These are phyloP conservation scores for Drosophila aff. DNA, from an alignment of 1,140 invertebrate genomes.

Conservation along the genomic window DNA sequence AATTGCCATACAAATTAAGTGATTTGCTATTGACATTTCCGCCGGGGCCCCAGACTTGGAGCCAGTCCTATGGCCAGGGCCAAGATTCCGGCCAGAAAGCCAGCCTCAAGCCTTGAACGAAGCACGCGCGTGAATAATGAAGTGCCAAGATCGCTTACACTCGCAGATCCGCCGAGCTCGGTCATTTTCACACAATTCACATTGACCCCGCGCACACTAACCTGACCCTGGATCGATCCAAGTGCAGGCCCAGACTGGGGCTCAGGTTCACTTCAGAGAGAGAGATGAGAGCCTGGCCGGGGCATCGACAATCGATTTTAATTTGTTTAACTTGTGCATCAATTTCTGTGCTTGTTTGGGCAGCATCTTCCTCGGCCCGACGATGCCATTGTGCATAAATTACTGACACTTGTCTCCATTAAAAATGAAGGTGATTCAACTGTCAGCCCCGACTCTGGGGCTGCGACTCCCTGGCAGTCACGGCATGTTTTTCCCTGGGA, in stretches of 20 bases:
- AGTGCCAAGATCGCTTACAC: constrained; percentile 84
- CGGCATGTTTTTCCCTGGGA: constrained; percentile 71
- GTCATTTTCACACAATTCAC: constrained; percentile 81
- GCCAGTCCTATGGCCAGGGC: constrained; percentile 29
- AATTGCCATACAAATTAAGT: constrained; percentile 84
- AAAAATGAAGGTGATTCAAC: constrained; percentile 84
- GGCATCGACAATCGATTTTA: constrained; percentile 77
- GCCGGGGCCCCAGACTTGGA: constrained; percentile 29
- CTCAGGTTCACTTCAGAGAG: constrained; percentile 58
- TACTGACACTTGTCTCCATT: constrained; percentile 84
- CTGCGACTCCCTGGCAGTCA: constrained; percentile 57
- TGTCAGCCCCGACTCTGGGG: constrained; percentile 65
- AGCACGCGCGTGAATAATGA: constrained; percentile 84
- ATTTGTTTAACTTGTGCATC: constrained; percentile 84
- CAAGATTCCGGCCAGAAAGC: constrained; percentile 22
- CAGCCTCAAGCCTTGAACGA: constrained; percentile 68
- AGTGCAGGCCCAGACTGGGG: neutral
- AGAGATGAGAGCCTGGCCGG: constrained; percentile 8
- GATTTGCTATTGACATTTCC: constrained; percentile 85
- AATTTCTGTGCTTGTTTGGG: constrained; percentile 77
- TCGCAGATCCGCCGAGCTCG: constrained; percentile 32
- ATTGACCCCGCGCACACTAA: constrained; percentile 71
- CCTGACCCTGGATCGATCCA: constrained; percentile 67
- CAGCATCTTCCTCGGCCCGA: constrained; percentile 13
- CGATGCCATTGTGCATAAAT: constrained; percentile 76